phyloP scores from a whole-genome alignment of 2,113 vertebrate genomes.

The Aegotheles bennettii region DNA sequence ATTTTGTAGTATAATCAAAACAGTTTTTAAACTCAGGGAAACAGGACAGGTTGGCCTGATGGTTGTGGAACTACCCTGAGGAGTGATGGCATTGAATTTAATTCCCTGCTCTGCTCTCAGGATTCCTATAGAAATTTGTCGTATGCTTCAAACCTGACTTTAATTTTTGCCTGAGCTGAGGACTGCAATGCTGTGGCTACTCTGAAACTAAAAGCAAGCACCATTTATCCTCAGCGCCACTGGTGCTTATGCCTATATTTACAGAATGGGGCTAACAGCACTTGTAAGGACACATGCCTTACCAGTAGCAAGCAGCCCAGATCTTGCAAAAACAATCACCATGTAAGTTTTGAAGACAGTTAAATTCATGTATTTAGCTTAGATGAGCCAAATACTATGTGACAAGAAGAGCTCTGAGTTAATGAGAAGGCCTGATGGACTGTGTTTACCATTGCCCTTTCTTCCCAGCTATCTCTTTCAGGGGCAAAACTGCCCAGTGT shows the following conservation, averaged over 20 bases:
- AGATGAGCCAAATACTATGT: not conserved
- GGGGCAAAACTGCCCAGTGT: not conserved
- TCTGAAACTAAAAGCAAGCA: not conserved
- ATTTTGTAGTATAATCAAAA: not conserved
- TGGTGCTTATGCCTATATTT: not conserved
- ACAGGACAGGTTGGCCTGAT: not conserved
- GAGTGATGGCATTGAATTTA: not conserved
- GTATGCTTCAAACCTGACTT: not conserved
- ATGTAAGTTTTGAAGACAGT: not conserved
- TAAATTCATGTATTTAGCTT: not conserved
- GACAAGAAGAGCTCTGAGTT: not conserved
- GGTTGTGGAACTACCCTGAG: not conserved
- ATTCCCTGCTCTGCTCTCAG: not conserved
- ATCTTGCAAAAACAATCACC: not conserved
- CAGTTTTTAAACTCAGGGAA: not conserved
- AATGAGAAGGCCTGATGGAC: not conserved
- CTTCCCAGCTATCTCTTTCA: not conserved
- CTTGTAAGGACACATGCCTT: not conserved
- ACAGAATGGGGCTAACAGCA: not conserved
- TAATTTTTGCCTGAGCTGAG: not conserved
- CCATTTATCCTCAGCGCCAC: not conserved
- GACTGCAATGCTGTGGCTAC: not conserved
- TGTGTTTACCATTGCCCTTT: not conserved
- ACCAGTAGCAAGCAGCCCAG: not conserved
- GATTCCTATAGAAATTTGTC: not conserved